Evolutionary conservation across 2,113 vertebrate genomes (phyloP), one percentile per base, ranked within the genome.

Genomic region (Seriola dumerili): DNA sequence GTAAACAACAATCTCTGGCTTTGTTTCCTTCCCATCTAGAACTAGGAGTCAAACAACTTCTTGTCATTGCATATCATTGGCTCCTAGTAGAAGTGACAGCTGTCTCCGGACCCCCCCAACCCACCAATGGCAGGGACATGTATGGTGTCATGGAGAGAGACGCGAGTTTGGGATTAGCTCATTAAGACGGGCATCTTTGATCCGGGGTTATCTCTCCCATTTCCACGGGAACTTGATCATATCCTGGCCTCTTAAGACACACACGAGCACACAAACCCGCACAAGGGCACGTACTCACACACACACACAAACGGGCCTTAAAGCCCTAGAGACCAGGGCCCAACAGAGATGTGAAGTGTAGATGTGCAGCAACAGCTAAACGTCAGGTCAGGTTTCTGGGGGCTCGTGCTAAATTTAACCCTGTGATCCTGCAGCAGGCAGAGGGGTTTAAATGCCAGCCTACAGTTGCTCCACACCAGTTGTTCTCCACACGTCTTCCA

Each of bases 301-400:
- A 74, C 76, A 74, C 50, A 73, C 83, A 90, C 87, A 77, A 86
- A 84, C 11, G 69, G 86, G 78, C 85, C 89, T 44, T 67, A 91
- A 95, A 95, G 95, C 95, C 95, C 94, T 23, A 84, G 95, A 96
- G 95, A 95, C 87, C 85, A 79, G 85, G 92, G 94, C 93, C 92
- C 94, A 96, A 97, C 96, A 96, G 96, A 97, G 95, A 96, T 94
- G 96, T 96, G 96, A 97, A 96, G 96, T 96, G 96, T 97, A 97
- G 97, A 99, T 98, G 97, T 95, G 97, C 96, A 96, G 97, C 97
- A 97, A 98, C 98, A 99, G 98, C 98, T 99, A 97, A 98, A 97
- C 95, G 95, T 77, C 78, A 96, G 96, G 96, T 98, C 97, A 95
- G 96, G 96, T 99, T 99, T 98, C 98, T 96, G 89, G 94, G 93